Evolutionary conservation across 2,888 invertebrate genomes (phyloP).

Genomic region (Orthonevra nobilis): DNA sequence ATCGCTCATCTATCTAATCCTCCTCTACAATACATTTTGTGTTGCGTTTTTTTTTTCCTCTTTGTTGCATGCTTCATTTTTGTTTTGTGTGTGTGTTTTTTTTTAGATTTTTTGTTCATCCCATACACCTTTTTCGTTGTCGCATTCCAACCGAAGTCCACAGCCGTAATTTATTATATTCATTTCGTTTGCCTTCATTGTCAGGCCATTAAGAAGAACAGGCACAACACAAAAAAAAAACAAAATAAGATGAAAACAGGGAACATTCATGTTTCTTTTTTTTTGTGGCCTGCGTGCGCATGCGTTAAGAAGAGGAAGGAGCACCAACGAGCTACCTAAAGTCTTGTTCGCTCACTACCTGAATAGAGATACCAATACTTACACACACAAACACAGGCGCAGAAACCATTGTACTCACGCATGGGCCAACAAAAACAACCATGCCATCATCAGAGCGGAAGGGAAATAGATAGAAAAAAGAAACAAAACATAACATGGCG

Average conservation of each 20-base stretch:
- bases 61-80: slow-evolving; percentile 44
- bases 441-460: slow-evolving; percentile 54
- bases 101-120: slow-evolving; percentile 35
- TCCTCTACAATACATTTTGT: slow-evolving; percentile 4
- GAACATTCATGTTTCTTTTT: slow-evolving; percentile 21
- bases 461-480: slow-evolving; percentile 63
- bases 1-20: slow-evolving; percentile 33
- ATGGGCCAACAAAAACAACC: not conserved
- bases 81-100: too few species aligned
- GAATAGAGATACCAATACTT: slow-evolving; percentile 68
- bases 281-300: slow-evolving; percentile 25
- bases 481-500: slow-evolving; percentile 69
- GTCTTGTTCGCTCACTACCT: slow-evolving; percentile 34
- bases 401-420: too few species aligned
- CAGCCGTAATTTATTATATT: slow-evolving; percentile 66
- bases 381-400: slow-evolving; percentile 36
- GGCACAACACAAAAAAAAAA: slow-evolving; percentile 15
- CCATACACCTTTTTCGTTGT: slow-evolving; percentile 33
- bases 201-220: slow-evolving; percentile 29
- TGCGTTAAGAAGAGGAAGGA: slow-evolving; percentile 66
- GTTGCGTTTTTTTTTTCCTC: slow-evolving; percentile 27
- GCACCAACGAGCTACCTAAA: slow-evolving; percentile 34
- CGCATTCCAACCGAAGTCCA: slow-evolving; percentile 63
- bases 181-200: slow-evolving; percentile 67
- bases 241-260: slow-evolving; percentile 2